phyloP scores from a whole-genome alignment of 2,888 invertebrate genomes.

The Julus scanicus region DNA sequence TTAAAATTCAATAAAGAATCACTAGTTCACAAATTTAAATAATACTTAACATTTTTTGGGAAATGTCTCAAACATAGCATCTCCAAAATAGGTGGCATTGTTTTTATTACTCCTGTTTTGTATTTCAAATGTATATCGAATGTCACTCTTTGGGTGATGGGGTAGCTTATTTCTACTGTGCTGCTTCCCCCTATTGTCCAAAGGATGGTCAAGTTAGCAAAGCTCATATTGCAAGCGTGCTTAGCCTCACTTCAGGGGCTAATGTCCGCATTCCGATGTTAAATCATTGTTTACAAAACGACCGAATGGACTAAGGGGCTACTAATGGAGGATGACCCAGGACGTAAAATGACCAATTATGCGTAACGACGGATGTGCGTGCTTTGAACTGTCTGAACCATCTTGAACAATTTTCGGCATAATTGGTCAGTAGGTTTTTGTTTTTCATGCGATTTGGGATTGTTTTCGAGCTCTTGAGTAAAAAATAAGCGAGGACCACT shows the following conservation, averaged over 20 bases:
- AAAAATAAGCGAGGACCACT: background rate
- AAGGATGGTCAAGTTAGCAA: no score
- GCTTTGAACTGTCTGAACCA: background rate
- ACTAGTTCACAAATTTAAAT: no score
- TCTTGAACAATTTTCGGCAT: background rate
- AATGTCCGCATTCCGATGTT: background rate
- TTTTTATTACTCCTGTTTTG: no score
- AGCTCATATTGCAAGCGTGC: background rate
- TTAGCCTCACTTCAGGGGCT: background rate
- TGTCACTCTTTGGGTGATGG: no score
- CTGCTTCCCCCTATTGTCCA: no score
- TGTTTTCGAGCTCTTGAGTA: background rate
- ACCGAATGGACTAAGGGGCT: background rate
- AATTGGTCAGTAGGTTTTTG: background rate
- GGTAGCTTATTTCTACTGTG: no score
- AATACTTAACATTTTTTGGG: no score
- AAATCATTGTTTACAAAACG: background rate
- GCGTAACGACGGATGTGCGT: background rate
- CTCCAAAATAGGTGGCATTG: no score
- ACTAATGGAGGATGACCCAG: constrained; percentile 16
- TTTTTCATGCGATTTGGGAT: background rate
- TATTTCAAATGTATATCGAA: no score
- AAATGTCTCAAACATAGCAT: no score
- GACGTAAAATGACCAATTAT: background rate
- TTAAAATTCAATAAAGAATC: no score